Conservation (phyloP, 2,797 vertebrate genomes). For the Rhynchotus rufescens region DNA sequence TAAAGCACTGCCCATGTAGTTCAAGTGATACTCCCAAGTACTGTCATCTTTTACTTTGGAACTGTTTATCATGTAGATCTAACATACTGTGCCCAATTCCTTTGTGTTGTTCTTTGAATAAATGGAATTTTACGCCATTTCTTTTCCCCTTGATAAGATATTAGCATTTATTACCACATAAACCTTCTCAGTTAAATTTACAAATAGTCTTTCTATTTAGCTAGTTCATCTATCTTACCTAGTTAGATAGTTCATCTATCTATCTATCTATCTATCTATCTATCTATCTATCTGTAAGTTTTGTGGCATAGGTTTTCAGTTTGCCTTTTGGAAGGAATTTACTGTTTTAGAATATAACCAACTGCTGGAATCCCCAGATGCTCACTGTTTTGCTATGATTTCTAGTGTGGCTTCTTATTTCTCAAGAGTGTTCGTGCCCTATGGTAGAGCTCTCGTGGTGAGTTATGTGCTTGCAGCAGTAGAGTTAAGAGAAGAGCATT, state of each 20-base stretch:
- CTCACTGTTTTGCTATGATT: not conserved
- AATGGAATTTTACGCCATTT: not conserved
- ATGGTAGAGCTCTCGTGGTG: not conserved
- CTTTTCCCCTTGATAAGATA: not conserved
- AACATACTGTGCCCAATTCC: not conserved
- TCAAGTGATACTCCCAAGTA: not conserved
- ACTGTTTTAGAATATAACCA: not conserved
- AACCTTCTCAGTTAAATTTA: not conserved
- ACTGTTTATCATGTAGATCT: not conserved
- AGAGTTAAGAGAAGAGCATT: not conserved
- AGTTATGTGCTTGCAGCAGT: not conserved
- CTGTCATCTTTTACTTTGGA: not conserved
- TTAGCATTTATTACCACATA: not conserved
- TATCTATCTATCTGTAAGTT: not conserved
- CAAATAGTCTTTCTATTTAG: not conserved
- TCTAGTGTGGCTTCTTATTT: not conserved
- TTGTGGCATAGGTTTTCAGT: not conserved
- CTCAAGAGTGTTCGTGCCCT: not conserved
- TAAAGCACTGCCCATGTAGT: not conserved
- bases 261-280: too few species aligned
- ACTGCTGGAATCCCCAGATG: not conserved
- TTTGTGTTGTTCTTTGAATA: not conserved
- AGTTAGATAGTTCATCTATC: too few species aligned
- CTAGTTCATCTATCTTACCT: too few species aligned
- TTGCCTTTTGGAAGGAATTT: not conserved